These are phyloP conservation scores for Elgaria multicarinata DNA, from an alignment of 2,113 vertebrate genomes.

Conservation along the genomic window DNA sequence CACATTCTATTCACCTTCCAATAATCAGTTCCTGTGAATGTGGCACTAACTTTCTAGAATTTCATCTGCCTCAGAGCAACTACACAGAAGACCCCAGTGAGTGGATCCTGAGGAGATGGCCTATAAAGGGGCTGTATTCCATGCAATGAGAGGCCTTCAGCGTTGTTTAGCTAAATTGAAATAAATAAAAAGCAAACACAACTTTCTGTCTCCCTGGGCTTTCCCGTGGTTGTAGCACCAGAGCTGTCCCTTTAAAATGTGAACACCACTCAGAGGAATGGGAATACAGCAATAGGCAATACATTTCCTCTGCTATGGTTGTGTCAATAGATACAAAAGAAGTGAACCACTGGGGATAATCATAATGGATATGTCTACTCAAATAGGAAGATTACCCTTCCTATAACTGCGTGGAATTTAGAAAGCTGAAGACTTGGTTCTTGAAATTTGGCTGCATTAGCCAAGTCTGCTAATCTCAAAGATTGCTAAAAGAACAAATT, in stretches of 20 bases:
- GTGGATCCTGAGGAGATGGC: background rate
- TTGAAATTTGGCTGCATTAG: background rate
- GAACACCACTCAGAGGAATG: background rate
- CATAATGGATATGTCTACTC: background rate
- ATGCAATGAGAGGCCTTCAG: conserved; percentile 49
- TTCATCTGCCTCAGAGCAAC: background rate
- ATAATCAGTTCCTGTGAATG: conserved; percentile 52
- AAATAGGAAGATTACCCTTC: background rate
- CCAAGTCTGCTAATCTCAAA: background rate
- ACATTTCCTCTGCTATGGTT: conserved; percentile 12
- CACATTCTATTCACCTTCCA: conserved; percentile 50
- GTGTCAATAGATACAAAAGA: background rate
- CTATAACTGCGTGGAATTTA: background rate
- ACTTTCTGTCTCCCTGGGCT: conserved; percentile 47
- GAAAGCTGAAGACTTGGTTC: background rate
- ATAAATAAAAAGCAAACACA: too few species aligned
- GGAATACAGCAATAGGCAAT: conserved; percentile 12
- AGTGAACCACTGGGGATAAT: background rate
- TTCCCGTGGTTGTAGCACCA: conserved; percentile 8
- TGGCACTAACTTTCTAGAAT: conserved; percentile 39
- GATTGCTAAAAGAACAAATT: background rate
- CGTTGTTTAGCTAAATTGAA: conserved; percentile 11
- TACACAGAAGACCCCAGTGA: conserved; percentile 10
- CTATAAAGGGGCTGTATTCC: background rate
- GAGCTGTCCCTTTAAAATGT: conserved; percentile 39